Conservation (phyloP, 2,113 vertebrate genomes). For the Ictidomys tridecemlineatus region DNA sequence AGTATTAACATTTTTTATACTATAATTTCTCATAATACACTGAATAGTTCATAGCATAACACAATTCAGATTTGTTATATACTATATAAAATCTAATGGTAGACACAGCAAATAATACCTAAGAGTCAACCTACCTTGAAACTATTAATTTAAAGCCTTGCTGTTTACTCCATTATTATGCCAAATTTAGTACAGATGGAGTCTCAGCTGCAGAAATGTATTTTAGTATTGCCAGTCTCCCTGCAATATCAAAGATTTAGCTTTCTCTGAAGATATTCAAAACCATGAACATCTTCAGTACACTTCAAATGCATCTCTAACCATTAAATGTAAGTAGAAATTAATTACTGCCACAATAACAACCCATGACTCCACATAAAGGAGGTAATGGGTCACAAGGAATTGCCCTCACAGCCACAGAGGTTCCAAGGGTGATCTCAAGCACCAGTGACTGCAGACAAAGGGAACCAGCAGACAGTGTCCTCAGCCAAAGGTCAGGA, state of each 20-base stretch:
- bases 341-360: not conserved
- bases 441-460: not conserved
- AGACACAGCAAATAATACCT: slow-evolving; percentile 10
- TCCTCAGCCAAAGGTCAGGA: not conserved
- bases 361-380: not conserved
- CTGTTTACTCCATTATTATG: slow-evolving; percentile 21
- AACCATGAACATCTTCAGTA: slow-evolving; percentile 27
- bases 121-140: not conserved
- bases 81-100: not conserved
- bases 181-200: slow-evolving; percentile 1
- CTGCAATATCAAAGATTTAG: not conserved
- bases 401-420: not conserved
- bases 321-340: slow-evolving; percentile 38
- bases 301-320: slow-evolving; percentile 31
- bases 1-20: not conserved
- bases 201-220: not conserved
- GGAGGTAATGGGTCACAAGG: not conserved
- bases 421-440: not conserved
- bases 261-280: slow-evolving; percentile 38
- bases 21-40: not conserved
- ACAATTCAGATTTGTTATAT: slow-evolving; percentile 42
- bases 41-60: slow-evolving; percentile 1
- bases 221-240: not conserved
- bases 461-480: not conserved
- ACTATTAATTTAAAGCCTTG: slow-evolving; percentile 40